phyloP scores from a whole-genome alignment of 1,140 invertebrate species.

The Periplaneta americana region DNA sequence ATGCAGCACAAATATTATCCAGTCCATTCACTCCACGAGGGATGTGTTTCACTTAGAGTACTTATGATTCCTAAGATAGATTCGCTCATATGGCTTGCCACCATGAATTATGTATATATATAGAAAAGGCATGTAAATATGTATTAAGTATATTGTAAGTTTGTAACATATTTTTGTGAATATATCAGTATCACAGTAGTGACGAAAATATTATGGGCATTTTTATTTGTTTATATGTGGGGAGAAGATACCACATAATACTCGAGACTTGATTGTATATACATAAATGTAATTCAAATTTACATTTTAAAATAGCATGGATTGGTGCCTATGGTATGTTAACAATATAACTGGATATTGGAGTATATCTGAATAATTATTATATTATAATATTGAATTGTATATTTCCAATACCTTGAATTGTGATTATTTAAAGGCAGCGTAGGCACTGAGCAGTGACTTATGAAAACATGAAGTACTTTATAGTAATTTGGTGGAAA shows the following conservation, averaged over 20 bases:
- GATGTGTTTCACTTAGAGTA: not conserved
- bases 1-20: not conserved
- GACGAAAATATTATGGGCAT: too few relatives aligned
- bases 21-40: not conserved
- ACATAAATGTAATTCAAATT: not conserved
- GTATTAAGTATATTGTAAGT: not conserved
- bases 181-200: not conserved
- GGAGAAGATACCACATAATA: not conserved
- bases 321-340: not conserved
- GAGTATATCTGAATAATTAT: not conserved
- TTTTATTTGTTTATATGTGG: not conserved
- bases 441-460: not conserved
- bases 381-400: not conserved
- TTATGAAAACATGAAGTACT: not conserved
- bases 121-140: constrained; percentile 1
- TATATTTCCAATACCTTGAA: not conserved
- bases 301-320: not conserved
- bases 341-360: not conserved
- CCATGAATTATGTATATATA: not conserved
- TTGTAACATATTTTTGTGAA: constrained; percentile 6
- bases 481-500: not conserved
- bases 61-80: not conserved
- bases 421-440: not conserved
- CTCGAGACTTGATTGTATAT: not conserved
- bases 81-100: not conserved